A percentile compares a stretch with the other conserved stretches of the same genome.
These are phyloP conservation scores for Gopherus flavomarginatus DNA, from an alignment of 2,113 vertebrate genomes.

Conservation along the genomic window DNA sequence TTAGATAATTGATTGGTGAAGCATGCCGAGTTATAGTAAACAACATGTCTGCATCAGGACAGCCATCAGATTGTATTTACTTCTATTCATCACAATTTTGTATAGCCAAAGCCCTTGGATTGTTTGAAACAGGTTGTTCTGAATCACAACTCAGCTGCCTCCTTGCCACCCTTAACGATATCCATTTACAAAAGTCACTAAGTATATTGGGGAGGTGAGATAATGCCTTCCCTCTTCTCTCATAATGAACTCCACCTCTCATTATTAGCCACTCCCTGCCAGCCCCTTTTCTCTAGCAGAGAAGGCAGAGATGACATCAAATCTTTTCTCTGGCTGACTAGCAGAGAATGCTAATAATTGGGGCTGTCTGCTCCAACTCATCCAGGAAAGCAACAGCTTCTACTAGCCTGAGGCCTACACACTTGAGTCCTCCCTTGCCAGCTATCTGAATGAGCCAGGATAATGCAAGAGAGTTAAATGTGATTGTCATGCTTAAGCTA, in stretches of 20 bases:
- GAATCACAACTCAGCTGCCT: background rate
- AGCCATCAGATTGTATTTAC: background rate
- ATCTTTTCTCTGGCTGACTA: background rate
- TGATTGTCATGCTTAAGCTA: background rate
- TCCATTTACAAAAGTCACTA: background rate
- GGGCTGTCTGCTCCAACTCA: background rate
- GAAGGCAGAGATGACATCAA: background rate
- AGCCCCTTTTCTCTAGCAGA: background rate
- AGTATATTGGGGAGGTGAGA: background rate
- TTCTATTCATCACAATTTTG: background rate
- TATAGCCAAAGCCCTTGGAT: background rate
- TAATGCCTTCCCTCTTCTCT: background rate
- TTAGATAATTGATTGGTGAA: background rate
- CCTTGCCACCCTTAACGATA: background rate
- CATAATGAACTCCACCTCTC: background rate
- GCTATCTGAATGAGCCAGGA: background rate
- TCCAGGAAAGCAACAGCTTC: background rate
- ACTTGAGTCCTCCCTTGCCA: background rate
- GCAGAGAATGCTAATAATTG: background rate
- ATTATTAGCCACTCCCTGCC: background rate
- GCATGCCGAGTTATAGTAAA: accelerated
- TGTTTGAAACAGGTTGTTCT: background rate
- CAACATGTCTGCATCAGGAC: background rate
- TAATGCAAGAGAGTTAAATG: background rate
- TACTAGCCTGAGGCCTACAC: background rate